phyloP scores from a whole-genome alignment of 2,113 vertebrate species.

The Nothoprocta pentlandii region DNA sequence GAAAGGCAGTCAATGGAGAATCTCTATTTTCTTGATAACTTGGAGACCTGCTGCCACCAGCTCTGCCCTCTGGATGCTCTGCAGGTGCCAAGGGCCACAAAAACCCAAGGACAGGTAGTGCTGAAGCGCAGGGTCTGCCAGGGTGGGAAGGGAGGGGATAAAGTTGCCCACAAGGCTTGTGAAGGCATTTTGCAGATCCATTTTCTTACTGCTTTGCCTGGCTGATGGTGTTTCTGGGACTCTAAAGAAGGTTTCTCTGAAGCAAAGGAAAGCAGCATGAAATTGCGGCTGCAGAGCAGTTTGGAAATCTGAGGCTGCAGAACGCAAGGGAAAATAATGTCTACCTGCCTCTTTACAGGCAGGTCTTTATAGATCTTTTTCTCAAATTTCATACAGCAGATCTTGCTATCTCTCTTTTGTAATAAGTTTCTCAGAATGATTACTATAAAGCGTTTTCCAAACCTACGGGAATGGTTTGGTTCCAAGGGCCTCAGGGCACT shows the following conservation, averaged over 20 bases:
- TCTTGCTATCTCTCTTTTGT: not conserved
- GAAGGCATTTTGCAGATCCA: not conserved
- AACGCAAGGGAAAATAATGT: not conserved
- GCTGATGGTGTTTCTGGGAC: slow-evolving; percentile 11
- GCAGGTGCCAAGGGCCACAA: accelerated
- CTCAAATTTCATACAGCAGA: not conserved
- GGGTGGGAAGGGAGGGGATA: not conserved
- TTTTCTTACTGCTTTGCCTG: not conserved
- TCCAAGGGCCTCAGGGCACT: not conserved
- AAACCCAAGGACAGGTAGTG: not conserved
- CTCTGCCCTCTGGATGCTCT: too few relatives aligned
- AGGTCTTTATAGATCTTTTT: not conserved
- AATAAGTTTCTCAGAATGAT: not conserved
- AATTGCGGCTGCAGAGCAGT: slow-evolving; percentile 12
- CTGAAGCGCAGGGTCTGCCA: not conserved
- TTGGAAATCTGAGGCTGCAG: slow-evolving; percentile 6
- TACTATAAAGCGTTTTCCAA: not conserved
- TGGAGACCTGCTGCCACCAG: too few relatives aligned
- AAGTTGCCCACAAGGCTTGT: not conserved
- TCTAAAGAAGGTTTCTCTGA: slow-evolving; percentile 15
- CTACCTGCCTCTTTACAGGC: not conserved
- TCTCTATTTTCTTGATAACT: too few relatives aligned
- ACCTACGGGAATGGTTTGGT: not conserved
- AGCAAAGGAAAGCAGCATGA: slow-evolving; percentile 40
- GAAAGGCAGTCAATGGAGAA: not conserved